phyloP scores from a whole-genome alignment of 2,888 invertebrate genomes.

The Opisthograptis luteolata region DNA sequence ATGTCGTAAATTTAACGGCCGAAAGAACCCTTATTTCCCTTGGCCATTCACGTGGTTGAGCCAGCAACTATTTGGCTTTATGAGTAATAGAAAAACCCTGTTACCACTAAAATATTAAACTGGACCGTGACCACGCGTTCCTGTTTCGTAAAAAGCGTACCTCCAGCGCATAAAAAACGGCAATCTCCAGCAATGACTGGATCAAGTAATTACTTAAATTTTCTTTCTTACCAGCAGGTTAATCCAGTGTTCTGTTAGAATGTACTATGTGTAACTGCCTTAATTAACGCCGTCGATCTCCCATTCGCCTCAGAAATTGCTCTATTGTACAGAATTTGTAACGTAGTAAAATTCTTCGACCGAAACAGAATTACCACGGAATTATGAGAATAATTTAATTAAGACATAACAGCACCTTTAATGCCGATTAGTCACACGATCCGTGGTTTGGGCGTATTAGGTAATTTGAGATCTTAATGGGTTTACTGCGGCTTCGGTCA shows the following conservation, averaged over 20 bases:
- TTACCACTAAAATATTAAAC: slow-evolving; percentile 50
- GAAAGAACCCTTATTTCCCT: slow-evolving; percentile 79
- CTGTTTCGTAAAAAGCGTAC: slow-evolving; percentile 2
- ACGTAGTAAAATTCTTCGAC: slow-evolving; percentile 73
- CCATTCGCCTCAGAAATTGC: slow-evolving; percentile 73
- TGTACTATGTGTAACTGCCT: slow-evolving; percentile 58
- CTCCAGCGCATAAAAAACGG: slow-evolving; percentile 28
- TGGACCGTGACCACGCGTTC: slow-evolving; percentile 14
- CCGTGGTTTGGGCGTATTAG: slow-evolving; percentile 76
- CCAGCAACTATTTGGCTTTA: slow-evolving; percentile 71
- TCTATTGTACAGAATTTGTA: slow-evolving; percentile 78
- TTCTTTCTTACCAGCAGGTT: slow-evolving; percentile 35
- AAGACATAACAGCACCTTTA: slow-evolving; percentile 80
- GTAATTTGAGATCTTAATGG: slow-evolving; percentile 80
- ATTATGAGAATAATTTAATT: slow-evolving; percentile 81
- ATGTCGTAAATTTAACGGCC: slow-evolving; percentile 83
- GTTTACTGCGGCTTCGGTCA: slow-evolving; percentile 71
- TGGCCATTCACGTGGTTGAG: slow-evolving; percentile 72
- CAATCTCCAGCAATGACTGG: slow-evolving; percentile 28
- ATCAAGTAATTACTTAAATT: slow-evolving; percentile 32
- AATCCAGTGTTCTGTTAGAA: slow-evolving; percentile 49
- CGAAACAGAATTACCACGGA: slow-evolving; percentile 67
- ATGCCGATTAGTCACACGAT: slow-evolving; percentile 82
- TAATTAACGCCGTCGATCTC: slow-evolving; percentile 72
- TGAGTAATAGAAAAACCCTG: slow-evolving; percentile 64